Percentiles rank a stretch among this genome's conserved stretches.
These are phyloP conservation scores for Phytoseiulus persimilis DNA, from an alignment of 2,888 invertebrate species.

Conservation along the genomic window DNA sequence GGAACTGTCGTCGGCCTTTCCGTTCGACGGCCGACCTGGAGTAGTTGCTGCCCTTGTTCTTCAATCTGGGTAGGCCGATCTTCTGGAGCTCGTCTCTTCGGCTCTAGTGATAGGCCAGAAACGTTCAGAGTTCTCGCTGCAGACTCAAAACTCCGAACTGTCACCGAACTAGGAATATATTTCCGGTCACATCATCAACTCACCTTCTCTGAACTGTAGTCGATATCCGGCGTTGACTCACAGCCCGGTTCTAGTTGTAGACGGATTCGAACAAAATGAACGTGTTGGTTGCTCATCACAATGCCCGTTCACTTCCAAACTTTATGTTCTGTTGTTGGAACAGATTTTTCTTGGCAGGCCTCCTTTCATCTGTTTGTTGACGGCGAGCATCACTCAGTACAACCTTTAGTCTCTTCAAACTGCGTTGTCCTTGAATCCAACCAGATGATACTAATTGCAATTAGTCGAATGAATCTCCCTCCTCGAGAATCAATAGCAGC, in stretches of 20 bases:
- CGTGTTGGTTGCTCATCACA: conserved; percentile 13
- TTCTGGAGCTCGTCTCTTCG: conserved; percentile 21
- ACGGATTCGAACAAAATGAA: conserved; percentile 20
- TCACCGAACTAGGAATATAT: neutral
- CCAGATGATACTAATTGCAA: no score
- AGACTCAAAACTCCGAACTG: neutral
- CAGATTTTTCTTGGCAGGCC: neutral
- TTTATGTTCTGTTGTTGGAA: neutral
- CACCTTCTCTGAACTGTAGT: conserved; percentile 30
- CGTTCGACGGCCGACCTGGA: neutral
- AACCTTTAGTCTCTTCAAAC: no score
- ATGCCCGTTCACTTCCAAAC: neutral
- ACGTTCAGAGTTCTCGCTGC: no score
- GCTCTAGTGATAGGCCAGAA: neutral
- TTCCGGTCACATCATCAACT: neutral
- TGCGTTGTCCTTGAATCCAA: no score
- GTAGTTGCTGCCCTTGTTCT: no score
- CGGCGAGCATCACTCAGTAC: neutral
- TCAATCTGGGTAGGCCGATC: neutral
- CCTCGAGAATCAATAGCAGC: no score
- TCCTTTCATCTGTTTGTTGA: neutral
- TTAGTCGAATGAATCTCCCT: no score
- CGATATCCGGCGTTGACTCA: conserved; percentile 7
- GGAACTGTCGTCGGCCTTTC: neutral
- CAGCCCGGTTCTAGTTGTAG: conserved; percentile 5